Conservation (phyloP, 2,797 vertebrate species). For the Sebastes taczanowskii region DNA sequence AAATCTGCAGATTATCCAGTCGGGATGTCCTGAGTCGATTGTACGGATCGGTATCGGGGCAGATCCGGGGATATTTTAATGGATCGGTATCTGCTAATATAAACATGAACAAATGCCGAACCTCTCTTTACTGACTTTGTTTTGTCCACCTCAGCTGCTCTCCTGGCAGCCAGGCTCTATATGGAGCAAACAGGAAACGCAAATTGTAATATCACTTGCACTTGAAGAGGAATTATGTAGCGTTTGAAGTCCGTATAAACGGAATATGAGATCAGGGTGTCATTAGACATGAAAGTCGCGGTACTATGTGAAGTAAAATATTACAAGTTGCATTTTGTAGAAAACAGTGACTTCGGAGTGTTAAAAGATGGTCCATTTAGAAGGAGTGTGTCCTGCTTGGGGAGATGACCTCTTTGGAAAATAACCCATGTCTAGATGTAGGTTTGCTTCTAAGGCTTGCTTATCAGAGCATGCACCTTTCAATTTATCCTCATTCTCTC, state of each 20-base stretch:
- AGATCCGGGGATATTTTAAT: not conserved
- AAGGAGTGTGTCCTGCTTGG: not conserved
- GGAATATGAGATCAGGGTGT: not conserved
- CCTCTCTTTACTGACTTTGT: not conserved
- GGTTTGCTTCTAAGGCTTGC: slow-evolving; percentile 7
- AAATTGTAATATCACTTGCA: not conserved
- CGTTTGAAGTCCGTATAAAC: not conserved
- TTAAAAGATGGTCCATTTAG: not conserved
- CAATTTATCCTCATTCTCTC: slow-evolving; percentile 13
- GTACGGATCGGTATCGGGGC: no score
- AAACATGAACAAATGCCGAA: not conserved
- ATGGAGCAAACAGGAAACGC: not conserved
- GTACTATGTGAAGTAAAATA: not conserved
- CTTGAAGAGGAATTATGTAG: not conserved
- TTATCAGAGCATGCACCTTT: slow-evolving; percentile 27
- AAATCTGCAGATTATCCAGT: no score
- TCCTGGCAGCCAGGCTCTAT: not conserved
- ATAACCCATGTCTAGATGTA: slow-evolving; percentile 4
- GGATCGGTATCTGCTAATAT: not conserved
- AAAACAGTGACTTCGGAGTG: not conserved
- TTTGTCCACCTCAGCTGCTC: not conserved
- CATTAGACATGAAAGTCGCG: not conserved
- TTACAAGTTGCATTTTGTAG: not conserved
- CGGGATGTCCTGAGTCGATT: no score
- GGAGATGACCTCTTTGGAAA: slow-evolving; percentile 28